phyloP scores from a whole-genome alignment of 1,140 invertebrate species.

The Tetramorium parvispinum region DNA sequence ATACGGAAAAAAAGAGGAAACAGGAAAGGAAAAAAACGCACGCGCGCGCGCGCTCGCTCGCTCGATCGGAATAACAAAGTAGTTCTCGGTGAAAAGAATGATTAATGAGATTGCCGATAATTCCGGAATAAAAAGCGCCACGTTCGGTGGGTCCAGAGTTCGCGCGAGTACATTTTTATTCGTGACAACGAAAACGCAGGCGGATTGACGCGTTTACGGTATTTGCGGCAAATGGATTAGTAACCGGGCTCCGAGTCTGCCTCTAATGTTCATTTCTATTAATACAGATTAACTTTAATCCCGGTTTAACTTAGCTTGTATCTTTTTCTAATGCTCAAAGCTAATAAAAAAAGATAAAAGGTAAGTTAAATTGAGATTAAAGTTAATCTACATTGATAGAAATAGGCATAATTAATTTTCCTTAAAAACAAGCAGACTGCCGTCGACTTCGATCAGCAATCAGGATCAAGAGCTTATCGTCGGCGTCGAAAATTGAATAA shows the following conservation, averaged over 20 bases:
- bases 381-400: no score
- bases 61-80: slow-evolving; percentile 32
- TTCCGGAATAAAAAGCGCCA: background rate
- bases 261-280: no score
- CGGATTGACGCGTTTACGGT: no score
- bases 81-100: background rate
- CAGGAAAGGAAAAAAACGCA: background rate
- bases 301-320: no score
- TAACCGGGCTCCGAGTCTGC: background rate
- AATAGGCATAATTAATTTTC: background rate
- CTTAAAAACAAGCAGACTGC: background rate
- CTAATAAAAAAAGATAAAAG: no score
- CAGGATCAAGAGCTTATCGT: no score
- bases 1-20: background rate
- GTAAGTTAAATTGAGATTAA: no score
- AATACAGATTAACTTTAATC: no score
- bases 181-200: slow-evolving; percentile 3
- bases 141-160: slow-evolving; percentile 16
- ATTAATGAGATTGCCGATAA: slow-evolving; percentile 22
- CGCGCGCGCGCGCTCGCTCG: background rate
- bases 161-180: slow-evolving; percentile 23
- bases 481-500: background rate
- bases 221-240: background rate
- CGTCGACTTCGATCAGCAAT: background rate
- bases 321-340: no score